Base-by-base conservation (phyloP, 1,140 invertebrate genomes). In the Sycobia sp. region DNA sequence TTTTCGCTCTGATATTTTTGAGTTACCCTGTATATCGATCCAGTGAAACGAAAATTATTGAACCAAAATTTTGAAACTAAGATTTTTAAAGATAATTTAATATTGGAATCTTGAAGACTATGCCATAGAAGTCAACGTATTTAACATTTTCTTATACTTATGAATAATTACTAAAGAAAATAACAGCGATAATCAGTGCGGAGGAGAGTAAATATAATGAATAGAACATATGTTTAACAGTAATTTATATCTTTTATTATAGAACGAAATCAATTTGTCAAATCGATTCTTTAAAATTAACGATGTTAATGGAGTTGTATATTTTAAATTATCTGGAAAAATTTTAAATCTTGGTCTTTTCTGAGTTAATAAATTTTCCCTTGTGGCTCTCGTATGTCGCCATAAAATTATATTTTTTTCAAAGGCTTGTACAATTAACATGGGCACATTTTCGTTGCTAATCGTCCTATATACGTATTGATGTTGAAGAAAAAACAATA, bases 181-280 rank as follows among this genome's bases (percentile, higher is more conserved):
- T n/a, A n/a, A n/a, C n/a, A n/a, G n/a, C n/a, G n/a, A 32, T 32
- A 11, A 32, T 32, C 11, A 7, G 29, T 4, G 29, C 4, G 29
- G 11, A 41, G 20, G 13, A 25, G 27, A 51, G 11, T 16, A 16
- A 18, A 20, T 20, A 23, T 20, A 46, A 41, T 3, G 38, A 41
- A 51, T 50, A 34, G 46, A 62, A 32, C 47, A 38, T 44, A 43
- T 41, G 1, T 39, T 32, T 71, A 73, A 71, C 69, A 68, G 67
- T 67, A 61, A 59, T 69, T 66, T 72, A 72, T 69, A 69, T 65
- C 70, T 68, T 74, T 62, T 73, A 66, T 65, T 64, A 74, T 74
- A 72, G 70, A 77, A 77, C 71, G 76, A 74, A 62, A 76, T 68
- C 71, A 75, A 73, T 72, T 74, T 74, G 67, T 71, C 67, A 74